Percentiles rank a stretch among this genome's conserved stretches.
Evolutionary conservation across 2,113 vertebrate genomes (phyloP).

Genomic region (Brevimyrus niger): DNA sequence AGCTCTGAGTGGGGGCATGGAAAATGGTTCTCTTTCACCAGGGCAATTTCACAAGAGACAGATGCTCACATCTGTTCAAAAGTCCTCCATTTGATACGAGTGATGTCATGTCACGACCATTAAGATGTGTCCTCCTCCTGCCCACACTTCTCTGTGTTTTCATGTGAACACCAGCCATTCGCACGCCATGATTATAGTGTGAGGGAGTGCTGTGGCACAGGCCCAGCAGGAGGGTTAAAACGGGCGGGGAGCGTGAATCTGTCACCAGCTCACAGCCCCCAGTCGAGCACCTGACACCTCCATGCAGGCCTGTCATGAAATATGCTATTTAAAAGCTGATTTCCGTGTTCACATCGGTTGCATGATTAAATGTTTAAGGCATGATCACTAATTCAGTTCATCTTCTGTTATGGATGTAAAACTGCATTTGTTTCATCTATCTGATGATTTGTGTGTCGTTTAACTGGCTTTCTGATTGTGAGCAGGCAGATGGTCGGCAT

Average conservation of each 20-base stretch:
- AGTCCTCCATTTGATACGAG: background rate
- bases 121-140: background rate
- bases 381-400: background rate
- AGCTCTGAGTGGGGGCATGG: background rate
- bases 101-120: background rate
- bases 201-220: background rate
- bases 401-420: background rate
- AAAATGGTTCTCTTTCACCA: background rate
- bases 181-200: background rate
- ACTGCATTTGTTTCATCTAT: background rate
- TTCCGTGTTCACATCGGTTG: background rate
- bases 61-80: constrained; percentile 7
- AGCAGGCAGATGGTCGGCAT: background rate
- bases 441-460: background rate
- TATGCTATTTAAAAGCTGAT: background rate
- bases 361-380: background rate
- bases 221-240: too few relatives aligned
- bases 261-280: background rate
- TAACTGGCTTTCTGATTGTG: background rate
- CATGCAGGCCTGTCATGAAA: background rate
- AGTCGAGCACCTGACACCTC: background rate
- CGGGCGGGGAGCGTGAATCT: background rate
- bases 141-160: background rate
- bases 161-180: background rate
- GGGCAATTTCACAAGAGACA: background rate